Conservation (phyloP, 2,797 vertebrate genomes). For the Neoniphon sammara region DNA sequence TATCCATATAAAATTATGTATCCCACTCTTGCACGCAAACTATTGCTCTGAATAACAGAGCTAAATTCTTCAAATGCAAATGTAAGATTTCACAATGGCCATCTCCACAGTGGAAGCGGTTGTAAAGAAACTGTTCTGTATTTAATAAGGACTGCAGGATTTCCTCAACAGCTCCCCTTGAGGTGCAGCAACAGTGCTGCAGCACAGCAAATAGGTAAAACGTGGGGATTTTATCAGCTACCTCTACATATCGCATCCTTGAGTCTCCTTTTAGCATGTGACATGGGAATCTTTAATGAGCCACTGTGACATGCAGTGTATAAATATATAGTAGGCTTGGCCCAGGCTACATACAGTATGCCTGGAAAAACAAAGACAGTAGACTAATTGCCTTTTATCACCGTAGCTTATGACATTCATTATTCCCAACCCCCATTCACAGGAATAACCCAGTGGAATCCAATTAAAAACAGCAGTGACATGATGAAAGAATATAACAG, state of each 20-base stretch:
- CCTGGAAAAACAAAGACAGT: background rate
- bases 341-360: background rate
- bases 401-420: background rate
- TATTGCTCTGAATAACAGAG: too few species aligned
- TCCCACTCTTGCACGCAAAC: too few species aligned
- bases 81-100: background rate
- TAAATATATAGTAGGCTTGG: background rate
- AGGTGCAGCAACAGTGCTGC: conserved; percentile 1
- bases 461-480: conserved; percentile 5
- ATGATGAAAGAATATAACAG: background rate
- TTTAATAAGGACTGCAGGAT: background rate
- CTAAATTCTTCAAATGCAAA: background rate
- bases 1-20: too few species aligned
- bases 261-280: background rate
- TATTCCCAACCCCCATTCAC: background rate
- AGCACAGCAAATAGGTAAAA: background rate
- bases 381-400: conserved; percentile 12
- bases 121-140: background rate
- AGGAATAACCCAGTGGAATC: conserved; percentile 5
- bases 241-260: background rate
- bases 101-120: background rate
- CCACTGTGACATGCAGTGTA: background rate
- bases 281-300: background rate
- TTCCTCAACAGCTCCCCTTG: background rate
- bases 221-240: background rate